Base-by-base conservation (phyloP, 2,113 vertebrate species). In the Craseonycteris thonglongyai region DNA sequence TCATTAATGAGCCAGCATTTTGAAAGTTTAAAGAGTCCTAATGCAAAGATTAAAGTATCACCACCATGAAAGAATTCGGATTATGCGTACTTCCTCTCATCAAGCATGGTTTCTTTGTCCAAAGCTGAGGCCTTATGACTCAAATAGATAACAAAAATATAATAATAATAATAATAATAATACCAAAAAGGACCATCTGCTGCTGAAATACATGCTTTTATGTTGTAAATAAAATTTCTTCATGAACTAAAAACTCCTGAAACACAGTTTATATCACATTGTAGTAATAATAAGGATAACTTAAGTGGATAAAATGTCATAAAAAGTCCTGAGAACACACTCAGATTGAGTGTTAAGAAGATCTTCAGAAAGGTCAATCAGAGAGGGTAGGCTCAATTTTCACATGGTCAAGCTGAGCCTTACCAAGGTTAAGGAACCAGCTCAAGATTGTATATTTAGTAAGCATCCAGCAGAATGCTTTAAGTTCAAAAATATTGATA, bases 201-300 rank as follows among this genome's bases (percentile, higher is more conserved):
- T 71, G 7, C 72, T 71, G 54, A 54, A 66, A 7, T 78, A 65
- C 26, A 86, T 1, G 2, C 12, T 40, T 82, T 54, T n/a, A 89
- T 74, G 30, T 35, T 87, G 5, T 80, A 90, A 90, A 54, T 76
- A 59, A 94, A 54, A 95, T 91, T 47, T 93, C 24, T 80, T 87
- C 63, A 80, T 59, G 26, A 83, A 22, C 22, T 68, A 56, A 86
- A 92, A 90, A 84, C 8, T 40, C 33, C 30, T 38, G 12, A 42
- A 75, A 47, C 69, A 56, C 33, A 61, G 33, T 71, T 54, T 47
- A 13, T 16, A 89, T 71, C 63, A 63, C 7, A 45, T 66, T 65
- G 91, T 40, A 72, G 45, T n/a, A 81, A 83, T 47, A 63, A 58
- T 49, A 72, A 78, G 13, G 49, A 69, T 78, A 7, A 11, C 19